Conservation (phyloP, 2,888 invertebrate species). For the Yponomeuta evonymella region DNA sequence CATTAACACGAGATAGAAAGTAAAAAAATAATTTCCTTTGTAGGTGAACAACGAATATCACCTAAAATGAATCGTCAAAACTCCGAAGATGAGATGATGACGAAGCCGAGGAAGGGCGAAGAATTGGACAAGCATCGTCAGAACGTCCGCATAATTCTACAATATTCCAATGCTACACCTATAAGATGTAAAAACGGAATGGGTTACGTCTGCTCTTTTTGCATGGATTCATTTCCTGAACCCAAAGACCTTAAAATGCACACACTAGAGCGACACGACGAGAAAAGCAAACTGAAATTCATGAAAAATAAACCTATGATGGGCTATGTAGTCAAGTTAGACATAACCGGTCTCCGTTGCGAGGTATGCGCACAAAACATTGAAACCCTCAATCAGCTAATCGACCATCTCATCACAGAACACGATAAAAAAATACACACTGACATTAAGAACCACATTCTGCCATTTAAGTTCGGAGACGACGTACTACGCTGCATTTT, state of each 20-base stretch:
- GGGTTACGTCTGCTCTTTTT: conserved; percentile 45
- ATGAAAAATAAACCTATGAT: conserved; percentile 62
- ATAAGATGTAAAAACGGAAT: conserved; percentile 37
- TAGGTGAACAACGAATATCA: background rate
- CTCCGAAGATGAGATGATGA: background rate
- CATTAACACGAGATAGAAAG: background rate
- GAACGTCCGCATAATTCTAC: conserved; percentile 33
- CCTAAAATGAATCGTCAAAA: background rate
- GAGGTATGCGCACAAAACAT: conserved; percentile 48
- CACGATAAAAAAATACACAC: conserved; percentile 58
- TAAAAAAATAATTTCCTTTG: background rate
- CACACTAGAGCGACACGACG: conserved; percentile 53
- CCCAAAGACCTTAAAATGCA: conserved; percentile 35
- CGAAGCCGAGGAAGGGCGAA: conserved; percentile 3
- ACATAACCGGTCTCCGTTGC: conserved; percentile 58
- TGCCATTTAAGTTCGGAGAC: conserved; percentile 52
- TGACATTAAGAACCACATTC: conserved; percentile 62
- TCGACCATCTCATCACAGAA: conserved; percentile 48
- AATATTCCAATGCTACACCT: conserved; percentile 47
- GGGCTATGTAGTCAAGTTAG: conserved; percentile 65
- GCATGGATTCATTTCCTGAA: conserved; percentile 35
- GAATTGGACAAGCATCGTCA: conserved; percentile 39
- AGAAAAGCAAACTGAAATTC: conserved; percentile 61
- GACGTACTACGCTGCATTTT: conserved; percentile 35
- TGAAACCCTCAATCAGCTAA: conserved; percentile 56